Evolutionary conservation across 2,888 invertebrate species (phyloP).

Genomic region (Oscheius sp.): DNA sequence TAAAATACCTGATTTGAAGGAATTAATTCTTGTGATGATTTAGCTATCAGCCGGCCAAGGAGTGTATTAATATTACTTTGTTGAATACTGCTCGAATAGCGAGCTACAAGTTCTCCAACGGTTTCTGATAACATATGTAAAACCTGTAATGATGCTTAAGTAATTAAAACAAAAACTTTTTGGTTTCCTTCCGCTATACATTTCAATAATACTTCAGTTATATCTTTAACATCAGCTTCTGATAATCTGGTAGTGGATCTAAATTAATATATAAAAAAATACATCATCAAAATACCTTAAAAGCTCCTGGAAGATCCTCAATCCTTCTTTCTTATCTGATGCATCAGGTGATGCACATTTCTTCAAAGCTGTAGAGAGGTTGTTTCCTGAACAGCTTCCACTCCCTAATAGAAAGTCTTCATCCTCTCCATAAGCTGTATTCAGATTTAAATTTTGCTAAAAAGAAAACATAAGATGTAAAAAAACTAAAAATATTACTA

Average conservation of each 20-base stretch:
- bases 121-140: slow-evolving; percentile 78
- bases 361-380: slow-evolving; percentile 36
- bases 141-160: not conserved
- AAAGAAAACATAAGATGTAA: no score
- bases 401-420: slow-evolving; percentile 22
- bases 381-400: not conserved
- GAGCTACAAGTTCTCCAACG: slow-evolving; percentile 85
- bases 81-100: slow-evolving; percentile 77
- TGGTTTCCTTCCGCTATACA: slow-evolving; percentile 32
- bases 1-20: slow-evolving; percentile 69
- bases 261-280: slow-evolving; percentile 73
- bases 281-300: not conserved
- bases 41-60: slow-evolving; percentile 83
- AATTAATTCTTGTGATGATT: slow-evolving; percentile 85
- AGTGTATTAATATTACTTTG: slow-evolving; percentile 92
- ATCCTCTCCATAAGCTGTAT: slow-evolving; percentile 29
- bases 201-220: slow-evolving; percentile 31
- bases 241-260: not conserved
- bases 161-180: slow-evolving; percentile 17
- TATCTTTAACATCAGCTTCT: not conserved
- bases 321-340: slow-evolving; percentile 93
- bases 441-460: slow-evolving; percentile 33
- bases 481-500: slow-evolving; percentile 6
- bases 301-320: slow-evolving; percentile 81
- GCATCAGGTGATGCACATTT: slow-evolving; percentile 88